phyloP scores from a whole-genome alignment of 2,888 invertebrate species.

The Heterodera filipjevi region DNA sequence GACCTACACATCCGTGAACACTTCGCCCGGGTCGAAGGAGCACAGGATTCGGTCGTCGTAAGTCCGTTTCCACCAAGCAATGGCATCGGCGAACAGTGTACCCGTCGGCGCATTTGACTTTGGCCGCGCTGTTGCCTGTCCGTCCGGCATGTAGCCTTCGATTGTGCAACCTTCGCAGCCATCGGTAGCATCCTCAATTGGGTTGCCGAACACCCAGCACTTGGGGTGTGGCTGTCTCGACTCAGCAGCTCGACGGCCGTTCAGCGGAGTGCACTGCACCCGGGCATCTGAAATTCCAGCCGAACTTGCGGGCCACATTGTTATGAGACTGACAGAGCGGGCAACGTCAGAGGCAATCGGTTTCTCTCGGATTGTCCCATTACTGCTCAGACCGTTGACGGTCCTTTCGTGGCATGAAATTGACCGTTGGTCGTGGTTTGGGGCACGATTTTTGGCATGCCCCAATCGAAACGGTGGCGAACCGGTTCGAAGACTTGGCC shows the following conservation, averaged over 20 bases:
- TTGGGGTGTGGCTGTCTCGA: too few relatives aligned
- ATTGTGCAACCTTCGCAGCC: neutral
- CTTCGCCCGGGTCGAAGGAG: neutral
- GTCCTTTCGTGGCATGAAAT: neutral
- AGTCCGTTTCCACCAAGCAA: neutral
- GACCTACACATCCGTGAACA: neutral
- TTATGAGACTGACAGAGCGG: neutral
- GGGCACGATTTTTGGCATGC: neutral
- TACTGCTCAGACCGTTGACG: neutral
- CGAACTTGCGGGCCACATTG: neutral
- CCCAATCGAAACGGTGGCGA: neutral
- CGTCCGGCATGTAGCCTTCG: neutral
- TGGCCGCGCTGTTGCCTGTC: neutral
- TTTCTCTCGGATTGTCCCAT: neutral
- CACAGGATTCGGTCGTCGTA: neutral
- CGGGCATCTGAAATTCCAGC: neutral
- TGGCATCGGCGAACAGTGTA: neutral
- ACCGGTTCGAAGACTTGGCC: neutral
- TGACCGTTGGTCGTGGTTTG: neutral
- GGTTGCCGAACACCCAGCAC: neutral
- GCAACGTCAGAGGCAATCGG: neutral
- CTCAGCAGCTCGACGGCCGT: neutral
- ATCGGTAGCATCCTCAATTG: neutral
- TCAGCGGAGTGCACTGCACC: neutral
- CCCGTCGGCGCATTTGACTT: neutral